Evolutionary conservation across 2,888 invertebrate genomes (phyloP), one percentile per base, ranked within the genome.

Genomic region (Unio delphinus): DNA sequence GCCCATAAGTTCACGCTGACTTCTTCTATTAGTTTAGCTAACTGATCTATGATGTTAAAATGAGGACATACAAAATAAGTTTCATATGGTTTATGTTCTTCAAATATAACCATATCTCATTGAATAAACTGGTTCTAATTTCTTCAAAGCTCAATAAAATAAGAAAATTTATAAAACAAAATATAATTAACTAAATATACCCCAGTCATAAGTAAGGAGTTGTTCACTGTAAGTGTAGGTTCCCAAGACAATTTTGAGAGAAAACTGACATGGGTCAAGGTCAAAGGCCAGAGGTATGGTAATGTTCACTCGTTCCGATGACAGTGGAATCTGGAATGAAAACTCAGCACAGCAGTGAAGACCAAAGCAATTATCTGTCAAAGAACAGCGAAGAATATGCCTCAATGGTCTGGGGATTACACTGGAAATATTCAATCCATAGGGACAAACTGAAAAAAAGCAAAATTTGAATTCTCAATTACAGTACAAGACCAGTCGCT

Each of bases 281-380:
- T 65, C 65, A 63, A 78, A 70, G 59, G 61, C 71, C 17, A 72
- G 54, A 8, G 71, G 71, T 54, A 76, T 64, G n/a, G 69, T 65
- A 18, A 74, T 69, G 3, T 66, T 58, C 26, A 73, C 61, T 18
- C 30, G 8, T 28, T 71, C 61, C 4, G 64, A 58, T 8, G 76
- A 73, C 54, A 76, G 45, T n/a, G 78, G 78, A 54, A 79, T 73
- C 15, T 57, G 64, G 55, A 79, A 79, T 15, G 68, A 54, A 58
- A 78, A 63, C 15, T 72, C 66, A 2, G 67, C 69, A 69, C 80
- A 80, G 59, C 80, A 80, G 28, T 68, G 59, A 5, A 80, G 30
- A 34, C 80, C 79, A 60, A 80, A 76, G 70, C 80, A 80, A 61
- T 75, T 75, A 18, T 79, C 72, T 17, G 77, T 65, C 56, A 78